Base-by-base conservation (phyloP, 2,888 invertebrate genomes). In the Agrochola macilenta region DNA sequence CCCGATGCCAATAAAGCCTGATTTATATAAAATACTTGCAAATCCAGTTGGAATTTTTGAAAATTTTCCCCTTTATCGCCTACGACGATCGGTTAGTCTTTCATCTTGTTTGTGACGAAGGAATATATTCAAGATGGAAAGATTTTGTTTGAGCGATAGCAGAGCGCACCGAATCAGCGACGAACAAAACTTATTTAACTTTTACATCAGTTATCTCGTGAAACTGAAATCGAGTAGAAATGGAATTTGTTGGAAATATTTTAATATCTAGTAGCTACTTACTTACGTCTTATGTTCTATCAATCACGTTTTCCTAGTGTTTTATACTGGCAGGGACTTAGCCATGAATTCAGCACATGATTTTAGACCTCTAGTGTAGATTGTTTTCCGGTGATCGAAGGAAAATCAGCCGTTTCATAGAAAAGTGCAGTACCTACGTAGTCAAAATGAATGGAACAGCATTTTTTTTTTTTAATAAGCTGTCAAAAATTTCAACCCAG, bases 1-100 rank as follows among this genome's bases (percentile, higher is more conserved):
- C 95, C 82, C 89, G 95, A 91, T 95, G 93, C 95, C 94, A 95
- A 95, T 96, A 96, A 95, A 94, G 91, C 92, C 89, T 95, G 95
- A 95, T 96, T 96, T 96, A 95, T 93, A 91, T 91, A 91, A 91
- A 92, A 92, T 89, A 90, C 91, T 92, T 90, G 91, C 89, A 93
- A 93, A 94, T 92, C 91, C 90, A 88, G 82, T 80, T 78, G 81
- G 85, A 89, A 87, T 86, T 89, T 89, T 87, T 74, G 76, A 89
- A 90, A 90, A 88, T 80, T 76, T 76, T 83, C 73, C 66, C 69
- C 74, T 79, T 74, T 83, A 88, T 86, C 88, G 84, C 60, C 49
- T 74, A 75, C 70, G 81, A 81, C 57, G 69, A 80, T 82, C 82
- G 64, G 57, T 82, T 76, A 69, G 78, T 78, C 79, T 78, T 74